These are phyloP conservation scores for Danionella dracula DNA, from an alignment of 2,797 vertebrate species.

Conservation along the genomic window DNA sequence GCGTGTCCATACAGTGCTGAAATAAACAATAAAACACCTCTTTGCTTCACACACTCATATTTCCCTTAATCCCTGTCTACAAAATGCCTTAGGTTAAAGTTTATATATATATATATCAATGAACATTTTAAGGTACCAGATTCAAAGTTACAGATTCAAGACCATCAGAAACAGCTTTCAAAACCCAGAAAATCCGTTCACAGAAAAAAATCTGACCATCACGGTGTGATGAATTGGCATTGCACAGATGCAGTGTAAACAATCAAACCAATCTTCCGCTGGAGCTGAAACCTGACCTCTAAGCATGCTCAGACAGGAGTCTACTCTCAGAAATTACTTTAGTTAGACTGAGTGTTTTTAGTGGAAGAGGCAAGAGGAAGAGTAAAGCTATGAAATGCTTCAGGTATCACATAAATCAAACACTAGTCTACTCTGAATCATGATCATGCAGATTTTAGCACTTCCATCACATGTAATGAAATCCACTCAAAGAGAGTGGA, in stretches of 20 bases:
- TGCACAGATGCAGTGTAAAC: background rate
- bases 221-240: background rate
- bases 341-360: background rate
- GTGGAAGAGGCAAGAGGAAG: background rate
- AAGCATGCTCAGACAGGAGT: background rate
- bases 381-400: background rate
- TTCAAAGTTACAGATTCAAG: no score
- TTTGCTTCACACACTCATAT: background rate
- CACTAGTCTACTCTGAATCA: background rate
- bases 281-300: background rate
- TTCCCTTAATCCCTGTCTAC: background rate
- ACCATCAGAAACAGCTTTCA: no score
- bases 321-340: background rate
- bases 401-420: background rate
- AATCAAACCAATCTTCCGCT: background rate
- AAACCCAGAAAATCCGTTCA: no score
- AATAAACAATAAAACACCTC: background rate
- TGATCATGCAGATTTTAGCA: background rate
- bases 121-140: no score
- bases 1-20: constrained; percentile 11
- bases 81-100: background rate
- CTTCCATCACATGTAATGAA: background rate
- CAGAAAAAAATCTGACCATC: no score
- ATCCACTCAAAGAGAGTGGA: background rate
- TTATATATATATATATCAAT: no score